Percentiles rank a stretch among this genome's conserved stretches.
phyloP scores from a whole-genome alignment of 2,888 invertebrate species.

The Nezara viridula region DNA sequence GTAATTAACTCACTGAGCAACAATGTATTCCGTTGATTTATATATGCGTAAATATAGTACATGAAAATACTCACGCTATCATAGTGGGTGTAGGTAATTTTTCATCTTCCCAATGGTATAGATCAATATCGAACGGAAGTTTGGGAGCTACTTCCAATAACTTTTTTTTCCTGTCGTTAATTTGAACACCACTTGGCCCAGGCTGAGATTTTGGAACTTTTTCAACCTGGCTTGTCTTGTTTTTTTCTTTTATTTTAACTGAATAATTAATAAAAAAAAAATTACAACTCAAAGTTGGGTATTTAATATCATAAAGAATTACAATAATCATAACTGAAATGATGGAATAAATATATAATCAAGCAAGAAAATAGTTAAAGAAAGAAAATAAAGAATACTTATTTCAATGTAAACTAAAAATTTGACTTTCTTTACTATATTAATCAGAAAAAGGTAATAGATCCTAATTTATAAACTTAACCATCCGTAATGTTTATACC shows the following conservation, averaged over 20 bases:
- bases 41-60: too few species aligned
- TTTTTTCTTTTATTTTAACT: constrained; percentile 58
- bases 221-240: neutral
- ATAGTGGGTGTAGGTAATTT: constrained; percentile 69
- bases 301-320: neutral
- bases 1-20: too few species aligned
- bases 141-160: constrained; percentile 69
- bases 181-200: neutral
- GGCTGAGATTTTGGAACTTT: neutral
- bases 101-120: constrained; percentile 72
- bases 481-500: too few species aligned
- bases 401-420: too few species aligned
- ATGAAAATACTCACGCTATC: constrained; percentile 68
- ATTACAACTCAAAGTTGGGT: neutral
- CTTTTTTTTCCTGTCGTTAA: constrained; percentile 68
- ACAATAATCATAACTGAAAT: too few species aligned
- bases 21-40: too few species aligned
- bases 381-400: too few species aligned
- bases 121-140: constrained; percentile 71
- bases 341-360: too few species aligned
- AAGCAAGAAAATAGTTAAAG: too few species aligned
- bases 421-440: neutral
- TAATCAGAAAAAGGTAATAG: neutral
- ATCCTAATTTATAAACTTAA: too few species aligned
- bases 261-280: neutral